Conservation (phyloP, 2,888 invertebrate species). For the Oscheius sp. region DNA sequence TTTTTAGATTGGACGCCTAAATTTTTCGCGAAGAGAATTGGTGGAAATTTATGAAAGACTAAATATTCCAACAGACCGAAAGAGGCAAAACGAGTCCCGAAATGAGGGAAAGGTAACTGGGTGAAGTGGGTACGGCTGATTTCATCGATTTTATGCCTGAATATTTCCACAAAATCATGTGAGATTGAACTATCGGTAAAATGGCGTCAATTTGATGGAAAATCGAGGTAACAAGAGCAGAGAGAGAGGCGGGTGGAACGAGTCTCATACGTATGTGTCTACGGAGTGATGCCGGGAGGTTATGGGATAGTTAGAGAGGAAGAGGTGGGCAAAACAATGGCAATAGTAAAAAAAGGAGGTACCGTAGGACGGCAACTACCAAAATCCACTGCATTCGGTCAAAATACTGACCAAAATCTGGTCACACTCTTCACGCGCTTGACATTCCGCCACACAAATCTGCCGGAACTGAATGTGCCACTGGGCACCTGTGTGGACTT, state of each 20-base stretch:
- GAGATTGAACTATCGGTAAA: not conserved
- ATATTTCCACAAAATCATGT: not conserved
- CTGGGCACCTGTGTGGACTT: too few relatives aligned
- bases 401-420: too few relatives aligned
- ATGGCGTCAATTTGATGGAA: not conserved
- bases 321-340: not conserved
- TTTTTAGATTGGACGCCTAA: too few relatives aligned
- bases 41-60: not conserved
- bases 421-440: too few relatives aligned
- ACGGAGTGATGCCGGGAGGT: too few relatives aligned
- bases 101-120: not conserved
- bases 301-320: not conserved
- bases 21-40: too few relatives aligned
- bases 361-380: not conserved
- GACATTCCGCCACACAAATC: not conserved
- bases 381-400: too few relatives aligned
- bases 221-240: constrained; percentile 28
- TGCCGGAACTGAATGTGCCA: constrained; percentile 10
- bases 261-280: not conserved
- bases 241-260: not conserved
- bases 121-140: not conserved
- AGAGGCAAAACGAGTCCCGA: not conserved
- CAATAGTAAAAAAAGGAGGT: not conserved
- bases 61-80: too few relatives aligned
- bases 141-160: not conserved